phyloP scores from a whole-genome alignment of 2,888 invertebrate genomes.

The Vannuccia rotundouncinata region DNA sequence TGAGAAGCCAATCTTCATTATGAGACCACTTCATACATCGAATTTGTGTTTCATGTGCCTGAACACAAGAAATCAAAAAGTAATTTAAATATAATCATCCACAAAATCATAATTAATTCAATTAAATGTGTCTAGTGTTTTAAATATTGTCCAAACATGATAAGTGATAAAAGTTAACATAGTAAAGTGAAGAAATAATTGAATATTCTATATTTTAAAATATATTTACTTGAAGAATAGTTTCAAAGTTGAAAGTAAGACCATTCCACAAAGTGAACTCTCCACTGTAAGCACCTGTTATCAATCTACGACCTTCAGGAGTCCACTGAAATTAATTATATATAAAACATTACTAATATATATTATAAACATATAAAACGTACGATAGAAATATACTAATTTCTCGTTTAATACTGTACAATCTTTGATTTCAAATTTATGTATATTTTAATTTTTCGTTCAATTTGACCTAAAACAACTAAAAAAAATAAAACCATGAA shows the following conservation, averaged over 20 bases:
- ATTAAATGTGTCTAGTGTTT: too few relatives aligned
- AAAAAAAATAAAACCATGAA: too few relatives aligned
- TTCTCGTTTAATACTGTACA: too few relatives aligned
- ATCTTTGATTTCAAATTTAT: too few relatives aligned
- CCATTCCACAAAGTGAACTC: conserved; percentile 99
- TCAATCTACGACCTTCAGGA: conserved; percentile 89
- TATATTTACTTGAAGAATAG: conserved; percentile 84
- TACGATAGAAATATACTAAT: too few relatives aligned
- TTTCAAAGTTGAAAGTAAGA: conserved; percentile 99
- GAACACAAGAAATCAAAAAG: conserved; percentile 43
- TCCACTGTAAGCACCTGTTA: conserved; percentile 96
- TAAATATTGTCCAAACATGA: too few relatives aligned
- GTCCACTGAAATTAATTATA: conserved; percentile 69
- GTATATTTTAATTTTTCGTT: too few relatives aligned
- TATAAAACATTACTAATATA: not conserved
- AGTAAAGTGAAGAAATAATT: too few relatives aligned
- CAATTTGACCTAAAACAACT: too few relatives aligned
- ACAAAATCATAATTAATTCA: not conserved
- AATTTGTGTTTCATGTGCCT: conserved; percentile 99
- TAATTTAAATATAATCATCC: not conserved
- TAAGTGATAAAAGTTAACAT: too few relatives aligned
- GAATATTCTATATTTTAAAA: not conserved
- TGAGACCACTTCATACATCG: conserved; percentile 99
- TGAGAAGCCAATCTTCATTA: conserved; percentile 99
- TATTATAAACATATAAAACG: too few relatives aligned